Evolutionary conservation across 2,888 invertebrate genomes (phyloP).

Genomic region (Tinea trinotella): DNA sequence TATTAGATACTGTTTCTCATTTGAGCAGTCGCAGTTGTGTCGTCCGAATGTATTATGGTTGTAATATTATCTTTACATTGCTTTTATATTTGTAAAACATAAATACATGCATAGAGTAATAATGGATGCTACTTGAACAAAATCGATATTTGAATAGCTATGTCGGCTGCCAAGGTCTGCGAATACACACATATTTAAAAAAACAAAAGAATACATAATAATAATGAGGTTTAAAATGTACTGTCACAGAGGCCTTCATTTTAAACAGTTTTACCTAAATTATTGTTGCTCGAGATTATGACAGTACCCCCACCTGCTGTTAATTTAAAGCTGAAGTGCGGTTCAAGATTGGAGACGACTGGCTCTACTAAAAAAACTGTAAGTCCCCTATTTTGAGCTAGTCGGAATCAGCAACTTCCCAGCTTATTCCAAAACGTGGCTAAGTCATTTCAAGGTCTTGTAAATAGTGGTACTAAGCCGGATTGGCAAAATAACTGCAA

Average conservation of each 20-base stretch:
- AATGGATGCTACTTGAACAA: conserved; percentile 27
- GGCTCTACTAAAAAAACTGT: too few species aligned
- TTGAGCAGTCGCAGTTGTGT: neutral
- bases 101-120: conserved; percentile 14
- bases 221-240: neutral
- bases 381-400: too few species aligned
- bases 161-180: conserved; percentile 40
- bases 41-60: neutral
- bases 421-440: too few species aligned
- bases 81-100: conserved; percentile 14
- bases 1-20: neutral
- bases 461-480: too few species aligned
- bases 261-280: too few species aligned
- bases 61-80: neutral
- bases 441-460: too few species aligned
- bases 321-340: too few species aligned
- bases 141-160: conserved; percentile 41
- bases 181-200: conserved; percentile 42
- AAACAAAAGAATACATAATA: conserved; percentile 63
- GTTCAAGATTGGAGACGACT: too few species aligned
- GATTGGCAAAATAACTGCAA: too few species aligned
- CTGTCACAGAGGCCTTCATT: neutral
- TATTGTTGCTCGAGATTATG: too few species aligned
- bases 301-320: too few species aligned
- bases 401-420: too few species aligned